A percentile compares a stretch with the other conserved stretches of the same genome.
These are phyloP conservation scores for Phasia obesa DNA, from an alignment of 2,888 invertebrate species.

Conservation along the genomic window DNA sequence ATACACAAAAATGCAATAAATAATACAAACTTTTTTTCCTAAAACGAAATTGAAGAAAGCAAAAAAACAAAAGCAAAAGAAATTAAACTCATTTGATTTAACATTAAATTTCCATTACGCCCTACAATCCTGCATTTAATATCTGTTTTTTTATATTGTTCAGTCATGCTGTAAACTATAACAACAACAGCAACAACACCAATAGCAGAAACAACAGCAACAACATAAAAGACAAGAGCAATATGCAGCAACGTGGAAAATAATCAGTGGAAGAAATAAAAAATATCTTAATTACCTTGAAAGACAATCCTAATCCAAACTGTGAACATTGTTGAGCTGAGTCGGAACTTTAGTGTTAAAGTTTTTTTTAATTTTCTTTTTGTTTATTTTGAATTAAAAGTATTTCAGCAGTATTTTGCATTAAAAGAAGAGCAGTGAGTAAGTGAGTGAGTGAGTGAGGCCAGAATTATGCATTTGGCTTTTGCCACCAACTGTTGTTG, in stretches of 20 bases:
- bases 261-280: slow-evolving; percentile 41
- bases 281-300: slow-evolving; percentile 71
- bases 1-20: slow-evolving; percentile 4
- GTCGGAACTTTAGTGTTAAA: slow-evolving; percentile 55
- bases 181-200: slow-evolving; percentile 13
- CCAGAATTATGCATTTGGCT: not conserved
- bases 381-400: not conserved
- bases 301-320: slow-evolving; percentile 68
- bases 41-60: slow-evolving; percentile 21
- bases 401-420: slow-evolving; percentile 39
- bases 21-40: not conserved
- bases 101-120: slow-evolving; percentile 71
- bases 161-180: slow-evolving; percentile 44
- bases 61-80: slow-evolving; percentile 11
- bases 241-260: slow-evolving; percentile 33
- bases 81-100: slow-evolving; percentile 63
- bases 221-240: not conserved
- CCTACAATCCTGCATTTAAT: slow-evolving; percentile 65
- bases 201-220: not conserved
- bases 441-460: not conserved
- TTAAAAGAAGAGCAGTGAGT: slow-evolving; percentile 55
- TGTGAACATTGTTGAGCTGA: slow-evolving; percentile 64
- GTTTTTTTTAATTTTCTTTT: not conserved
- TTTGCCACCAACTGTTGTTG: slow-evolving; percentile 22
- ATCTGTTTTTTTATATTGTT: slow-evolving; percentile 51